Conservation (phyloP, 1,140 invertebrate genomes). For the Apis laboriosa region DNA sequence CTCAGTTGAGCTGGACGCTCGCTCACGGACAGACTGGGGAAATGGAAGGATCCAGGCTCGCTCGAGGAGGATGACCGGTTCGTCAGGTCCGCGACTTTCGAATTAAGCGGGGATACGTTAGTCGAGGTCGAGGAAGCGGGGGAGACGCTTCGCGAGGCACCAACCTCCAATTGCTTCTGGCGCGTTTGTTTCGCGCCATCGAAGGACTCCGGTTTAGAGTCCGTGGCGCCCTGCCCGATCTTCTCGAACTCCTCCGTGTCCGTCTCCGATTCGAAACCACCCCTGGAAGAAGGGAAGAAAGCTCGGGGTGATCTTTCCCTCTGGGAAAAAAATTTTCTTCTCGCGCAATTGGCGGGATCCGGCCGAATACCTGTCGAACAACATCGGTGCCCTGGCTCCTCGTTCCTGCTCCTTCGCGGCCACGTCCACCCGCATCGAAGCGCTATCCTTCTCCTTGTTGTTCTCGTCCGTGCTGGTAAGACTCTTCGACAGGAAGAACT, state of each 20-base stretch:
- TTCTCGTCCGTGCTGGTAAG: conserved; percentile 70
- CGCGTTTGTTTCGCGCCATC: conserved; percentile 70
- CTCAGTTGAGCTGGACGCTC: conserved; percentile 73
- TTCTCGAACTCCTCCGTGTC: conserved; percentile 93
- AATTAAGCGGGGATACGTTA: conserved; percentile 74
- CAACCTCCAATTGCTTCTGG: conserved; percentile 79
- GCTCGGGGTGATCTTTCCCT: too few relatives aligned
- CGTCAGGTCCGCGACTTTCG: conserved; percentile 70
- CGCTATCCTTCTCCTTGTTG: conserved; percentile 75
- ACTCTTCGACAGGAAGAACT: conserved; percentile 85
- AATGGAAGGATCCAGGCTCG: conserved; percentile 74
- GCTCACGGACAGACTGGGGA: conserved; percentile 69
- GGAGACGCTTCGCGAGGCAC: conserved; percentile 77
- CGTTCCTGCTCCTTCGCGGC: conserved; percentile 67
- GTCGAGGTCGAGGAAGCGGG: conserved; percentile 75
- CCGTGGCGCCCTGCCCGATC: conserved; percentile 84
- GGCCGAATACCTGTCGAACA: conserved; percentile 71
- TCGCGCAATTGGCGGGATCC: too few relatives aligned
- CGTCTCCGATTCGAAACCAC: conserved; percentile 89
- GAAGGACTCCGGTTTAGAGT: conserved; percentile 76
- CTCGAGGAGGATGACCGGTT: conserved; percentile 73
- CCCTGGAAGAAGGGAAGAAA: conserved; percentile 70
- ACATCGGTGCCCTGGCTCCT: conserved; percentile 63
- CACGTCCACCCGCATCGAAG: conserved; percentile 67
- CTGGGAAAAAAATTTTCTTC: too few relatives aligned